Evolutionary conservation across 2,888 invertebrate genomes (phyloP).

Genomic region (Nasonia oneida): DNA sequence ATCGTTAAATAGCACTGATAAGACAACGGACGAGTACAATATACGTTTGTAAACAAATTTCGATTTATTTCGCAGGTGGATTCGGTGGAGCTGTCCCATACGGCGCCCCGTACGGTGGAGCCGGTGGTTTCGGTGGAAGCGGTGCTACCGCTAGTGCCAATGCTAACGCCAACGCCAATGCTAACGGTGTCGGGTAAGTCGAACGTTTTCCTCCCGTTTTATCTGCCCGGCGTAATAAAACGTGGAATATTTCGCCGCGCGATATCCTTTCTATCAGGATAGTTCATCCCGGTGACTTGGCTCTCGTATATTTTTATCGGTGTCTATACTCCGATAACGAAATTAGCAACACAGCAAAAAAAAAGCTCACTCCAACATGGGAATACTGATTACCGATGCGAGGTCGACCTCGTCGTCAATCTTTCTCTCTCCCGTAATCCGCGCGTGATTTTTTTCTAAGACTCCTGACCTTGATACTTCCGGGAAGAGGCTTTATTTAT

Average conservation of each 20-base stretch:
- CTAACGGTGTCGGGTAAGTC: slow-evolving; percentile 38
- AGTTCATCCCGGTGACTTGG: background rate
- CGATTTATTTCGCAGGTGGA: slow-evolving; percentile 24
- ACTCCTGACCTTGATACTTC: slow-evolving; percentile 27
- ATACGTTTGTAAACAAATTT: background rate
- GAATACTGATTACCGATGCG: slow-evolving; percentile 38
- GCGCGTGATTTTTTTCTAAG: slow-evolving; percentile 6
- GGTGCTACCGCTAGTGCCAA: slow-evolving; percentile 61
- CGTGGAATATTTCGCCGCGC: background rate
- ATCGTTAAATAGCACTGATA: background rate
- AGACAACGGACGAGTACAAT: too few species aligned
- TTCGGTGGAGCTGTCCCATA: slow-evolving; percentile 39
- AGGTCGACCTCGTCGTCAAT: slow-evolving; percentile 35
- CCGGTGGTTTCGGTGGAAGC: slow-evolving; percentile 27
- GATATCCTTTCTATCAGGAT: slow-evolving; percentile 14
- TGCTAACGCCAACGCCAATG: slow-evolving; percentile 47
- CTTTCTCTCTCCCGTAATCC: background rate
- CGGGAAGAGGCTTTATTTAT: slow-evolving; percentile 48
- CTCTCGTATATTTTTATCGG: background rate
- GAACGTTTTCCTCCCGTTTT: background rate
- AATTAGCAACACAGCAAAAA: background rate
- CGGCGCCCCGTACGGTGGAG: slow-evolving; percentile 24
- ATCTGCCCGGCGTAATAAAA: background rate
- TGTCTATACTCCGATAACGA: background rate
- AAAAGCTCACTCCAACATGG: slow-evolving; percentile 28